A percentile compares a stretch with the other conserved stretches of the same genome.
phyloP scores from a whole-genome alignment of 2,797 vertebrate genomes.

The Siniperca obscura region DNA sequence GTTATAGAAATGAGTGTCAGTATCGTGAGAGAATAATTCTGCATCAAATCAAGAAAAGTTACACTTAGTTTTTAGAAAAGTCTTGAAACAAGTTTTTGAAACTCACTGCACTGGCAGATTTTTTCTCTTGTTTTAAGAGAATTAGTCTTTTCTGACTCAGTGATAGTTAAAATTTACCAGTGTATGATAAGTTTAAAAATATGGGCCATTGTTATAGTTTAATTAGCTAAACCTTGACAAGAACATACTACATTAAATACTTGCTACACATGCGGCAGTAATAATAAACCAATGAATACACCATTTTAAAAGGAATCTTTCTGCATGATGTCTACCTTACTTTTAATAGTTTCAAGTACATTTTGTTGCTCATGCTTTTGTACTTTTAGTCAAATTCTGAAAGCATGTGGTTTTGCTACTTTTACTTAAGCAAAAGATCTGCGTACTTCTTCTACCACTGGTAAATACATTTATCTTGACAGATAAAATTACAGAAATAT shows the following conservation, averaged over 20 bases:
- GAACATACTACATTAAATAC: not conserved
- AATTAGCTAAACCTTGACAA: not conserved
- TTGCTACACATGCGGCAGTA: not conserved
- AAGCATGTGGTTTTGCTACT: not conserved
- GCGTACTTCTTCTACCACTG: not conserved
- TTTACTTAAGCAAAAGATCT: not conserved
- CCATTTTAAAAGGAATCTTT: not conserved
- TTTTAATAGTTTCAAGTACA: not conserved
- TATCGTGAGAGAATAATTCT: not conserved
- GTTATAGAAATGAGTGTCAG: not conserved
- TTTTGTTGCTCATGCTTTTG: not conserved
- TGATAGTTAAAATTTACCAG: not conserved
- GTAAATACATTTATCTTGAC: not conserved
- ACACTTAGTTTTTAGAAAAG: too few relatives aligned
- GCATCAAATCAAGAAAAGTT: not conserved
- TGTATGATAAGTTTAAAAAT: not conserved
- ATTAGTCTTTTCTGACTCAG: too few relatives aligned
- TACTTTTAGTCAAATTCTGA: not conserved
- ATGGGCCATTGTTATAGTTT: not conserved
- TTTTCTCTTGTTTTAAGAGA: too few relatives aligned
- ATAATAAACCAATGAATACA: not conserved
- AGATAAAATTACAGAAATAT: not conserved
- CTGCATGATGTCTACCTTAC: not conserved
- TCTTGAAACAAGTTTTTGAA: too few relatives aligned
- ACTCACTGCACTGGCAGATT: too few relatives aligned